Percentiles rank a stretch among this genome's conserved stretches.
Conservation (phyloP, 92 coral and sea anemone species). For the Porites cylindrica region DNA sequence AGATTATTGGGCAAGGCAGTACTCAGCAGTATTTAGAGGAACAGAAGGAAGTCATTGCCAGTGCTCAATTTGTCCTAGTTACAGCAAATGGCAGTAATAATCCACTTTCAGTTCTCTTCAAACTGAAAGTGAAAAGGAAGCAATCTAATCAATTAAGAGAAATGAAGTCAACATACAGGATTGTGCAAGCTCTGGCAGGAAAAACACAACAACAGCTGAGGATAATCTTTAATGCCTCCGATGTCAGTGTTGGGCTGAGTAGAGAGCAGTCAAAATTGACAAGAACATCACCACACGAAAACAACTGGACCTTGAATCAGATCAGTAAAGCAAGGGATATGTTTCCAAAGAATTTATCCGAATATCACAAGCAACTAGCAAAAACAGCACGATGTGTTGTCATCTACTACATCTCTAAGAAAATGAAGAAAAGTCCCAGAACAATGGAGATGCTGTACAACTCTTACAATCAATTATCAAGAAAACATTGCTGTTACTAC, state of each 20-base stretch:
- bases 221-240: constrained; percentile 67
- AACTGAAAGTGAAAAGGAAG: constrained; percentile 62
- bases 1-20: constrained; percentile 1
- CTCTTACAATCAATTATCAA: constrained; percentile 59
- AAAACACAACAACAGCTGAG: constrained; percentile 32
- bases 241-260: constrained; percentile 48
- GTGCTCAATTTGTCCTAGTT: constrained; percentile 33
- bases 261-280: constrained; percentile 19
- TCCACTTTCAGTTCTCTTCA: constrained; percentile 56
- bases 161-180: constrained; percentile 54
- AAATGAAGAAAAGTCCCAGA: constrained; percentile 53
- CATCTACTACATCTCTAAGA: constrained; percentile 68
- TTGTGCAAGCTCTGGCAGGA: constrained; percentile 65
- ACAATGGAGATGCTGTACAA: constrained; percentile 74
- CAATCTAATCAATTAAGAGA: constrained; percentile 30
- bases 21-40: constrained; percentile 14
- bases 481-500: constrained; percentile 77
- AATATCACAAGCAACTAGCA: constrained; percentile 70
- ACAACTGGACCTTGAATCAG: constrained; percentile 41
- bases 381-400: constrained; percentile 72
- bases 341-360: constrained; percentile 75
- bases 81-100: constrained; percentile 22
- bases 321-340: constrained; percentile 38
- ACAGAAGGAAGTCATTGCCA: constrained; percentile 2
- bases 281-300: constrained; percentile 14